Base-by-base conservation (phyloP, 37 sponge, comb jelly and placozoan genomes). In the Beroe ovata region DNA sequence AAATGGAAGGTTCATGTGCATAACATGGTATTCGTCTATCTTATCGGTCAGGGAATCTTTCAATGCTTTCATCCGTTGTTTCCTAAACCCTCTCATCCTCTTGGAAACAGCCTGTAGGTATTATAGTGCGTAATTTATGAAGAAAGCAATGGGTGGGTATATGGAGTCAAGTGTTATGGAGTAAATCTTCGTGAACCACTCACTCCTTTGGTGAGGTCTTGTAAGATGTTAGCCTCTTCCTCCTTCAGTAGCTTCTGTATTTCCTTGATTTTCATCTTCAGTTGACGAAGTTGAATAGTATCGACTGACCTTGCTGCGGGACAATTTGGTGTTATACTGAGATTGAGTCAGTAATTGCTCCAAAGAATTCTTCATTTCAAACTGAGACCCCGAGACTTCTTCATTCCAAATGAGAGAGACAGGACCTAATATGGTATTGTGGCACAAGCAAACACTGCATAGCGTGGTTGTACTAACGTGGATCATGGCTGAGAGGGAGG, bases 1-100 rank as follows among this genome's bases (percentile, higher is more conserved):
- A 26, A 77, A 77, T 22, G 84, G 84, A 14, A 77, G 54, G 54
- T 42, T 42, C 84, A 77, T 77, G 47, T 77, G 84, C 38, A 77
- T 21, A 1, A 77, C 42, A 36, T 77, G 42, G 54, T 77, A 77
- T n/a, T 77, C 84, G 20, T 77, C 84, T 28, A 77, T 77, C 84
- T 77, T 77, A n/a, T 77, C 84, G 26, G 18, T 39, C 25, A 77
- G 84, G 19, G 84, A 39, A 35, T 77, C 84, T 42, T 42, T 77
- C 84, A 77, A 54, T 4, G 41, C 47, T 25, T 40, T 77, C 26
- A 37, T 41, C 47, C 84, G 4, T 54, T 77, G 84, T 40, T 42
- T 77, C 47, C 33, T 77, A 25, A 77, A 77, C 41, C 84, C 84
- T 40, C 54, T 39, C 84, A 77, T 77, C 3, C 84, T 42, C 33